Base-by-base conservation (phyloP, 2,797 vertebrate species). In the Rhinichthys osculus region DNA sequence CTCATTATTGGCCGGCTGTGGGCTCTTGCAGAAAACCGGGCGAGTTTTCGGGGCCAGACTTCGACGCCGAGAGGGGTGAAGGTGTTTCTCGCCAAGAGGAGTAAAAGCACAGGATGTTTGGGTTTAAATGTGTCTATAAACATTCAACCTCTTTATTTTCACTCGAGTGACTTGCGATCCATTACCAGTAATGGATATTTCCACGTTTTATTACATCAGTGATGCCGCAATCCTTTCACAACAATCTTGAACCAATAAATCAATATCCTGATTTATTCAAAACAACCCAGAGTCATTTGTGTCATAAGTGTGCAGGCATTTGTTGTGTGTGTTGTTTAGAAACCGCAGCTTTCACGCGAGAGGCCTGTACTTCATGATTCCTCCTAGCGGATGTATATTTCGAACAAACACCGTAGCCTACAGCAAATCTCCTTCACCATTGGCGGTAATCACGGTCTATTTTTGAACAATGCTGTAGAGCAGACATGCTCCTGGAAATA, bases 11-110 rank as follows among this genome's bases (percentile, higher is more conserved):
- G 81, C 89, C 89, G 92, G 91, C 92, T 93, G 44, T 87, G 89
- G 90, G 91, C 89, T 93, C 89, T 86, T 88, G 87, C 87, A 77
- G 82, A 91, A 92, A 87, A 90, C 83, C 79, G 88, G 90, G 88
- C 86, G 87, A 71, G 73, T 89, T 92, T 94, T 92, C 89, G 90
- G 89, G 91, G 90, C 93, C 92, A 93, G 90, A 92, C 93, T 87
- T 52, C 16, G 76, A 84, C 81, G 64, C 70, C 35, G 52, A 33
- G 66, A 88, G 78, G 73, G 64, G 85, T 42, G 81, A 80, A 84
- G 59, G 87, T 83, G 89, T 85, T 91, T 88, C 90, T 91, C 90
- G 84, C 86, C 42, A 42, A 7, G 87, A 92, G 92, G 88, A 87
- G 90, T 90, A 87, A 77, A 88, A 87, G 88, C 87, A 84, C 89